phyloP scores from a whole-genome alignment of 2,797 vertebrate species.

The Chloroceryle inda region DNA sequence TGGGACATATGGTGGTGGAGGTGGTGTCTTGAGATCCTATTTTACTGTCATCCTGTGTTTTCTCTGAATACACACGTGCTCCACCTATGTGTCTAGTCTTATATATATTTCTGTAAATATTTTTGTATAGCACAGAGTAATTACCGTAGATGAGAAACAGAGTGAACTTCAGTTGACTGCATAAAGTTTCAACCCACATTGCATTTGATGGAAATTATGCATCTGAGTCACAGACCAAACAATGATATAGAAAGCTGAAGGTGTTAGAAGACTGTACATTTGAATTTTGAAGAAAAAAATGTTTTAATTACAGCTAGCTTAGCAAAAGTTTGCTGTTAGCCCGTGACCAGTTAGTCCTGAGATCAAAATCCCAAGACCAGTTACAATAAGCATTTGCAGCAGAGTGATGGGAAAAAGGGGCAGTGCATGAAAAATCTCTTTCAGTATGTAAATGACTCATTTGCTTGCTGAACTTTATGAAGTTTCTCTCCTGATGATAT shows the following conservation, averaged over 20 bases:
- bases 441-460: background rate
- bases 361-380: background rate
- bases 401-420: background rate
- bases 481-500: background rate
- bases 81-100: background rate
- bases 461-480: background rate
- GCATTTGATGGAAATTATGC: constrained; percentile 31
- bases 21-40: background rate
- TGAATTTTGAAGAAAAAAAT: background rate
- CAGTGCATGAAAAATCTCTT: background rate
- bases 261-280: background rate
- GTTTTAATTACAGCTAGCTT: background rate
- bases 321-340: background rate
- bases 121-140: background rate
- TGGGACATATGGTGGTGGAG: background rate
- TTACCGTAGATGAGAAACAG: background rate
- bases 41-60: background rate
- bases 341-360: background rate
- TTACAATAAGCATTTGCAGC: background rate
- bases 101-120: background rate
- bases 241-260: background rate
- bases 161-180: background rate
- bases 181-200: background rate
- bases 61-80: background rate
- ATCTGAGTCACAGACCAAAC: background rate